Evolutionary conservation across 1,140 invertebrate species (phyloP).

Genomic region (Drosophila nannoptera): DNA sequence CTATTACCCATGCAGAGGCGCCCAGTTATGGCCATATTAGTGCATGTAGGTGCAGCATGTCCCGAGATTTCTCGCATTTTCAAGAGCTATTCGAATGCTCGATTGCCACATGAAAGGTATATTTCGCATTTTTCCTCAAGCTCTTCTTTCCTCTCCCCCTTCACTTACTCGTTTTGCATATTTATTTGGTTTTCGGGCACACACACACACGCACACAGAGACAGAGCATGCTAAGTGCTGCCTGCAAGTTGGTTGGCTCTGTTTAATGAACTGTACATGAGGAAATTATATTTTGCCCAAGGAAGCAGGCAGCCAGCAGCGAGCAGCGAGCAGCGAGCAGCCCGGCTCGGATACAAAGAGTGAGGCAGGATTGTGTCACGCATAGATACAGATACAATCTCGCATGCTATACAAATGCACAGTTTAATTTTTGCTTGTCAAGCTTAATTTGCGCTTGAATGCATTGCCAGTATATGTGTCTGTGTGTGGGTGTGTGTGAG

Average conservation of each 20-base stretch:
- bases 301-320: conserved; percentile 27
- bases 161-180: conserved; percentile 40
- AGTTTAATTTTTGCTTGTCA: conserved; percentile 78
- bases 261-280: conserved; percentile 73
- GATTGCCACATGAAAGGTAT: neutral
- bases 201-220: neutral
- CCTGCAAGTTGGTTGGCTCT: conserved; percentile 60
- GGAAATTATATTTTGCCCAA: conserved; percentile 73
- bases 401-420: conserved; percentile 44
- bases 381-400: conserved; percentile 33
- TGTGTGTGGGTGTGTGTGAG: conserved; percentile 29
- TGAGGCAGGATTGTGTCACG: neutral
- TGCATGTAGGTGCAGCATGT: neutral
- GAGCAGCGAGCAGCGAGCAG: conserved; percentile 5
- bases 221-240: conserved; percentile 42
- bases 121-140: conserved; percentile 4
- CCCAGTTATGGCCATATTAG: neutral
- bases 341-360: conserved; percentile 19
- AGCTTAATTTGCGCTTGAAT: conserved; percentile 77
- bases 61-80: neutral
- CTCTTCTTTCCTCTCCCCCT: neutral
- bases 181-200: conserved; percentile 29
- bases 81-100: neutral
- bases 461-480: conserved; percentile 52
- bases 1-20: neutral